A percentile compares a stretch with the other conserved stretches of the same genome.
Evolutionary conservation across 2,113 vertebrate genomes (phyloP).

Genomic region (Benthochromis sp.): DNA sequence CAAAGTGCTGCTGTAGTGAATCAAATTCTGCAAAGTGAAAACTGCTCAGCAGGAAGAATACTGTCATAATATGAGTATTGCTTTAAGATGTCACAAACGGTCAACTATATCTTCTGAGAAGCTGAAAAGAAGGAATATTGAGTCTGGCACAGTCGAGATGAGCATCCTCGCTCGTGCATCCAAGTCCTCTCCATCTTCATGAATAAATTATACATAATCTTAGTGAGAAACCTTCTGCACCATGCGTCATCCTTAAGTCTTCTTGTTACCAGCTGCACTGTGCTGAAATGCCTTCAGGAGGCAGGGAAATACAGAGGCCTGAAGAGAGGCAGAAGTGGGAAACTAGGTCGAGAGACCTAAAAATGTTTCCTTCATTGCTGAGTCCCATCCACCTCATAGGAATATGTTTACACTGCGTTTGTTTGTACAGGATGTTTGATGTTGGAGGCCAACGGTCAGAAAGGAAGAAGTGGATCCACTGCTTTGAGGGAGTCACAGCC

Average conservation of each 20-base stretch:
- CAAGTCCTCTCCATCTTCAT: background rate
- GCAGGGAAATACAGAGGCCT: conserved; percentile 28
- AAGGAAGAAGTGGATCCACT: conserved; percentile 96
- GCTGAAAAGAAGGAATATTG: background rate
- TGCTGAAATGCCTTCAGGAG: conserved; percentile 53
- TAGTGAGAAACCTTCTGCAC: background rate
- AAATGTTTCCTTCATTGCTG: background rate
- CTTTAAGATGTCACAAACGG: background rate
- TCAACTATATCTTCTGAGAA: background rate
- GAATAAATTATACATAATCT: conserved; percentile 14
- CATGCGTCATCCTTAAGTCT: background rate
- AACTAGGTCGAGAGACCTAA: background rate
- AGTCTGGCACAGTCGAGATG: background rate
- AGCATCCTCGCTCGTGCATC: background rate
- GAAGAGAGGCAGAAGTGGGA: background rate
- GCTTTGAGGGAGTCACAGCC: conserved; percentile 96
- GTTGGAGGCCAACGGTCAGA: conserved; percentile 91
- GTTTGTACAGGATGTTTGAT: conserved; percentile 85
- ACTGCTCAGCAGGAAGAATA: background rate
- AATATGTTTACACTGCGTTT: background rate
- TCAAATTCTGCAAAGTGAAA: background rate
- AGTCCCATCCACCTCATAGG: background rate
- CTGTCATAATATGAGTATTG: background rate
- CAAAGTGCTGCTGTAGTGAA: background rate
- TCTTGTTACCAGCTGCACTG: conserved; percentile 44